Evolutionary conservation across 2,113 vertebrate genomes (phyloP).

Genomic region (Actinemys pallida): DNA sequence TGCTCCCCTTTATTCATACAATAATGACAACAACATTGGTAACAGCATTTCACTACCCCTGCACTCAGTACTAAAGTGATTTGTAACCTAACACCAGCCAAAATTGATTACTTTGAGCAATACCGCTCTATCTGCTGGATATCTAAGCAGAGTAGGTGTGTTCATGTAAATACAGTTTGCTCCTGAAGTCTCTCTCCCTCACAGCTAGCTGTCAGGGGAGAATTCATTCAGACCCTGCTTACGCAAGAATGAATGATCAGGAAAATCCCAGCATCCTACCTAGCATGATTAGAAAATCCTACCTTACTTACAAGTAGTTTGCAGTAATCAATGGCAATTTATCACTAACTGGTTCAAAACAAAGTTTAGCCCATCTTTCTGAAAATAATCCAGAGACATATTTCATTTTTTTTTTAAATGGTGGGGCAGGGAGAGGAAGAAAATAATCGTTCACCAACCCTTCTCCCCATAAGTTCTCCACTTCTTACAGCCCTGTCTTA

Average conservation of each 20-base stretch:
- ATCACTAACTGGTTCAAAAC: background rate
- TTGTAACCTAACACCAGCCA: too few species aligned
- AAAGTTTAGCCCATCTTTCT: background rate
- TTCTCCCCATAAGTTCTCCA: background rate
- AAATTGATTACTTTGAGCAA: too few species aligned
- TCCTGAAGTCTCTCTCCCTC: too few species aligned
- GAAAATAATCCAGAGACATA: background rate
- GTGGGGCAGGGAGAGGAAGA: background rate
- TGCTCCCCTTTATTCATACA: too few species aligned
- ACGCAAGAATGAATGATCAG: background rate
- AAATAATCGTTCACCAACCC: background rate
- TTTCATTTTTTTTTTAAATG: background rate
- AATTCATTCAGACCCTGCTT: too few species aligned
- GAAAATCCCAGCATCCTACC: background rate
- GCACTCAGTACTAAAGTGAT: too few species aligned
- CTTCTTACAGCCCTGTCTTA: background rate
- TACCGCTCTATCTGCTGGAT: too few species aligned
- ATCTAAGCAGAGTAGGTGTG: too few species aligned
- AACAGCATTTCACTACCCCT: too few species aligned
- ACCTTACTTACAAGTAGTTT: background rate
- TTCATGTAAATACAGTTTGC: too few species aligned
- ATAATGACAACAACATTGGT: too few species aligned
- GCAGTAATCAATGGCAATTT: background rate
- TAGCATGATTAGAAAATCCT: background rate
- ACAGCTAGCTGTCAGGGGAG: too few species aligned